phyloP scores from a whole-genome alignment of 1,140 invertebrate species.

The Halyomorpha halys region DNA sequence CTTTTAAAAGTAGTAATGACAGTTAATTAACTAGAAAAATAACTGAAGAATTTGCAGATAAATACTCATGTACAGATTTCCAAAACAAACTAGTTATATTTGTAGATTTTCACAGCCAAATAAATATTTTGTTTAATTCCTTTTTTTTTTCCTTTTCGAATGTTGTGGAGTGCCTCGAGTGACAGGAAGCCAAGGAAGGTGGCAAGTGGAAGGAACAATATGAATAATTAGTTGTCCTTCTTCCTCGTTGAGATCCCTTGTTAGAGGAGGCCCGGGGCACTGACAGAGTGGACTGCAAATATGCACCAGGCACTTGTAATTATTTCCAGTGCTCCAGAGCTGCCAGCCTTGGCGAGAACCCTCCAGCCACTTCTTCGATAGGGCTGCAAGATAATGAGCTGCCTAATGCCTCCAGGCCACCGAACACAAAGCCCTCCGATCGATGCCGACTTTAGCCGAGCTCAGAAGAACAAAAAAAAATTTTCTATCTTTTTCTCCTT shows the following conservation, averaged over 20 bases:
- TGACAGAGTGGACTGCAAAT: slow-evolving; percentile 19
- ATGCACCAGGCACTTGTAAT: slow-evolving; percentile 19
- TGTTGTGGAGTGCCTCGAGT: not conserved
- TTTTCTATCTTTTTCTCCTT: slow-evolving; percentile 3
- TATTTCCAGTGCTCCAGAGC: slow-evolving; percentile 5
- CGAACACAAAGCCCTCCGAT: slow-evolving; percentile 8
- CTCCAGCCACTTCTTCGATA: slow-evolving; percentile 18
- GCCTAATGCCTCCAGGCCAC: slow-evolving; percentile 18
- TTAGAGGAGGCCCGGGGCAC: slow-evolving; percentile 14
- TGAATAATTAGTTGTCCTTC: slow-evolving; percentile 19
- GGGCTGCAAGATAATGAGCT: slow-evolving; percentile 20
- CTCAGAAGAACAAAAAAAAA: slow-evolving; percentile 6
- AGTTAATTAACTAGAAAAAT: too few relatives aligned
- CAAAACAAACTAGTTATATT: too few relatives aligned
- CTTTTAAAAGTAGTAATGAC: too few relatives aligned
- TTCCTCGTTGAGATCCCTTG: slow-evolving; percentile 18
- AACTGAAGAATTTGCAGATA: too few relatives aligned
- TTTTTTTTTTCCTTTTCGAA: too few relatives aligned
- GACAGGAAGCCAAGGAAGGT: not conserved
- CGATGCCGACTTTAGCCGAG: slow-evolving; percentile 5
- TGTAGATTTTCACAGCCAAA: too few relatives aligned
- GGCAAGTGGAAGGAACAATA: slow-evolving; percentile 16
- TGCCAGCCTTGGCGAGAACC: slow-evolving; percentile 2
- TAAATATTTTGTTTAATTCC: too few relatives aligned
- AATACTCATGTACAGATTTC: too few relatives aligned